Conservation (phyloP, 2,113 vertebrate genomes). For the Caretta caretta region DNA sequence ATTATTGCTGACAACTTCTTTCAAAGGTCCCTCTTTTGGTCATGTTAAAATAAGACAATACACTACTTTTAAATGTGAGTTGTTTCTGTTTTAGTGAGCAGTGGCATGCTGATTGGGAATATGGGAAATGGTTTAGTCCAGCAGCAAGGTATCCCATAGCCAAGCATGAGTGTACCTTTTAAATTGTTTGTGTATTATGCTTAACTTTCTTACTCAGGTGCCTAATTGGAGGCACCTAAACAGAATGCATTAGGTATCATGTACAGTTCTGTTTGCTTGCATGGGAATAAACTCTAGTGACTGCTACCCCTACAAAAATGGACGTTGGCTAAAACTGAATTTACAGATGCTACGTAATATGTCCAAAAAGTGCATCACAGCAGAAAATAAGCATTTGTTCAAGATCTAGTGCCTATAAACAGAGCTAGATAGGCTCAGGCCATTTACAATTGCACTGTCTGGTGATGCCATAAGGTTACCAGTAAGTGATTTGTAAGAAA, state of each 20-base stretch:
- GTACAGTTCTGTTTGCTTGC: neutral
- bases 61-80: constrained; percentile 38
- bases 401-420: neutral
- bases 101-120: constrained; percentile 41
- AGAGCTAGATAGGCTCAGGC: neutral
- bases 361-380: neutral
- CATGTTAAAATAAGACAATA: constrained; percentile 48
- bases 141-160: neutral
- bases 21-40: constrained; percentile 50
- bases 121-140: constrained; percentile 39
- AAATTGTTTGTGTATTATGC: neutral
- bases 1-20: constrained; percentile 72
- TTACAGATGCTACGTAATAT: neutral
- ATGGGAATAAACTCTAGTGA: neutral
- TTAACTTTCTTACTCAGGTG: neutral
- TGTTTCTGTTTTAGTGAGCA: constrained; percentile 55
- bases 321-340: neutral
- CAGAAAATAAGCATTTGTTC: neutral
- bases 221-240: neutral
- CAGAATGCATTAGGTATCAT: neutral
- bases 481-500: neutral
- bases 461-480: too few relatives aligned
- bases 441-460: too few relatives aligned
- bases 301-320: neutral
- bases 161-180: neutral